Percentiles rank a stretch among this genome's conserved stretches.
Conservation (phyloP, 1,140 invertebrate genomes). For the Halesus radiatus region DNA sequence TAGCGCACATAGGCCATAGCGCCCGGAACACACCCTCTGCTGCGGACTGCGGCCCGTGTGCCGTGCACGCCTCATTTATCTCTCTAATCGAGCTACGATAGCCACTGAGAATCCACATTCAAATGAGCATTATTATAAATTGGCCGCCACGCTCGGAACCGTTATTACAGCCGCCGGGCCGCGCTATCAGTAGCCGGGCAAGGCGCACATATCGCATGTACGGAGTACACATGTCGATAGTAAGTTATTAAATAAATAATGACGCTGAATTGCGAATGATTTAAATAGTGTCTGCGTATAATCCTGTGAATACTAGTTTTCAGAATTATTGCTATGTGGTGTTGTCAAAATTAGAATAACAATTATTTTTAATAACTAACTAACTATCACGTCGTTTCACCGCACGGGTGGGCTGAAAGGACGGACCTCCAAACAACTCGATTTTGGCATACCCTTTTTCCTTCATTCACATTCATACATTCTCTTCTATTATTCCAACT, state of each 20-base stretch:
- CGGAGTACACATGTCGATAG: too few relatives aligned
- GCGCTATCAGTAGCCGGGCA: neutral
- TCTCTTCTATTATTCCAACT: too few relatives aligned
- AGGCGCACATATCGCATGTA: neutral
- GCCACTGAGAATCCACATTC: constrained; percentile 33
- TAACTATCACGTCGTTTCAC: too few relatives aligned
- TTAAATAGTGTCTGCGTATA: neutral
- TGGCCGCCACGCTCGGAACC: constrained; percentile 4
- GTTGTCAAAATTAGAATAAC: too few relatives aligned
- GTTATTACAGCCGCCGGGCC: constrained; percentile 11
- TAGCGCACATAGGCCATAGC: too few relatives aligned
- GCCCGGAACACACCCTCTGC: neutral
- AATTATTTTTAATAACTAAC: too few relatives aligned
- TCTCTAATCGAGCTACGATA: constrained; percentile 23
- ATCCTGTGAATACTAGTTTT: too few relatives aligned
- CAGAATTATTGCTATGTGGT: too few relatives aligned
- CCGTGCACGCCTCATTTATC: constrained; percentile 21
- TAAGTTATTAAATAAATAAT: neutral
- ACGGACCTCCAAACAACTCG: too few relatives aligned
- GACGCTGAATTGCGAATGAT: neutral
- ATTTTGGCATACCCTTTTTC: too few relatives aligned
- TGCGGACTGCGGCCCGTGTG: neutral
- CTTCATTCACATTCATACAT: too few relatives aligned
- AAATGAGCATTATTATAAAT: constrained; percentile 43
- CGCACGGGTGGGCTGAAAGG: too few relatives aligned